Conservation (phyloP, 2,113 vertebrate species). For the Oostethus manadensis region DNA sequence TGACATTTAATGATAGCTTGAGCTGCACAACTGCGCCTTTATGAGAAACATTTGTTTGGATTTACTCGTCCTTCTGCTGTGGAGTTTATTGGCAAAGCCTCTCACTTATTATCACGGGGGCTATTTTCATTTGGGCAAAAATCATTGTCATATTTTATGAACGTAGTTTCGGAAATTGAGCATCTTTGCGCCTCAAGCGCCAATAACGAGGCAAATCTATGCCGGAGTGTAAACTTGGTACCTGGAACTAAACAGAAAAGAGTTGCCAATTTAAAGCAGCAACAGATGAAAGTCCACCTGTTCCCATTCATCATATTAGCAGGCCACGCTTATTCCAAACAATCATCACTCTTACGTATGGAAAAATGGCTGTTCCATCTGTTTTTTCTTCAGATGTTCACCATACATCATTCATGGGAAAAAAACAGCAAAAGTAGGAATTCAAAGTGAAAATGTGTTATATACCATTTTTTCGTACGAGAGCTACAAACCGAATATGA, state of each 20-base stretch:
- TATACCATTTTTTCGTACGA: too few species aligned
- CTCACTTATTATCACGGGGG: constrained; percentile 1
- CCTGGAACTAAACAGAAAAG: neutral
- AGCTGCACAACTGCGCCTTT: constrained; percentile 38
- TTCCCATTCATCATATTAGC: neutral
- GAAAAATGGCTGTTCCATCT: neutral
- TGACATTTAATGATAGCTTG: constrained; percentile 48
- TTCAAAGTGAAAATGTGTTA: too few species aligned
- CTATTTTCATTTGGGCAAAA: constrained; percentile 24
- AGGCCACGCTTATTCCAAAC: neutral
- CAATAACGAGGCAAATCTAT: constrained; percentile 1
- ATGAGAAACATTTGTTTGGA: constrained; percentile 41
- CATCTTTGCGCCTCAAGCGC: neutral
- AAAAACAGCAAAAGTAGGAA: too few species aligned
- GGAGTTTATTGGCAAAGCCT: constrained; percentile 18
- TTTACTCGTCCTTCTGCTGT: constrained; percentile 13
- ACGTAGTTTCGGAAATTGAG: constrained; percentile 6
- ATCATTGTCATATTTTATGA: constrained; percentile 4
- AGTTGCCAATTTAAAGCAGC: neutral
- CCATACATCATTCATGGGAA: too few species aligned
- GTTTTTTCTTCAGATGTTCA: neutral
- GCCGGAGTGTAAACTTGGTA: neutral
- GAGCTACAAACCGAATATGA: too few species aligned
- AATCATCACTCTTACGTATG: neutral
- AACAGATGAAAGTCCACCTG: neutral